Conservation (phyloP, 2,888 invertebrate species). For the Diaphora mendica region DNA sequence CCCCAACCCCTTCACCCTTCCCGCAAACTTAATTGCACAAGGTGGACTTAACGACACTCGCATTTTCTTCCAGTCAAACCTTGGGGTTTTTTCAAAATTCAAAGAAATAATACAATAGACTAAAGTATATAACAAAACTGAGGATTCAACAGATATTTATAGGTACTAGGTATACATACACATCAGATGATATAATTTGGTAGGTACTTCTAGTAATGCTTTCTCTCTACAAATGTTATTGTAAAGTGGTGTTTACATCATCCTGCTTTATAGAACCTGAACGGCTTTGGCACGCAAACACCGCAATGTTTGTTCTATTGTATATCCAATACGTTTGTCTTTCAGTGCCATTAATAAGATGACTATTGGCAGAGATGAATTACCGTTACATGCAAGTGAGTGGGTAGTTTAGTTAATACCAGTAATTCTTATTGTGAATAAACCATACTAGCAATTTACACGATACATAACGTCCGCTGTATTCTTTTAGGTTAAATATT, state of each 20-base stretch:
- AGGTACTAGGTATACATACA: too few species aligned
- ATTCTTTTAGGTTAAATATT: too few species aligned
- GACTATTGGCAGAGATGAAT: slow-evolving; percentile 51
- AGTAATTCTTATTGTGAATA: slow-evolving; percentile 22
- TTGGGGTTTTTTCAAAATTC: too few species aligned
- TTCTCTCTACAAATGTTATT: slow-evolving; percentile 34
- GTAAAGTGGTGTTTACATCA: slow-evolving; percentile 73
- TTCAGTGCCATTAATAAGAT: slow-evolving; percentile 55
- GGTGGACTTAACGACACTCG: too few species aligned
- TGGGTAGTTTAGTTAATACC: slow-evolving; percentile 15
- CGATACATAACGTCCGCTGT: too few species aligned
- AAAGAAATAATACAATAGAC: too few species aligned
- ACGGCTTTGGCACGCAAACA: slow-evolving; percentile 65
- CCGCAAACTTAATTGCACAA: too few species aligned
- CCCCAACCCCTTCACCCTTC: too few species aligned
- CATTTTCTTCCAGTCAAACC: too few species aligned
- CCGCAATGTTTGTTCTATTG: slow-evolving; percentile 60
- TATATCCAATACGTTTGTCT: slow-evolving; percentile 56
- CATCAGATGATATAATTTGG: background rate
- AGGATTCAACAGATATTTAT: too few species aligned
- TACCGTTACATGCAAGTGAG: slow-evolving; percentile 25
- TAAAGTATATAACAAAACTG: too few species aligned
- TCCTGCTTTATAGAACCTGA: slow-evolving; percentile 65
- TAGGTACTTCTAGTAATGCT: slow-evolving; percentile 14
- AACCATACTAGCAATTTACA: slow-evolving; percentile 12